phyloP scores from a whole-genome alignment of 2,888 invertebrate species.

The Brachypalpus laphriformis region DNA sequence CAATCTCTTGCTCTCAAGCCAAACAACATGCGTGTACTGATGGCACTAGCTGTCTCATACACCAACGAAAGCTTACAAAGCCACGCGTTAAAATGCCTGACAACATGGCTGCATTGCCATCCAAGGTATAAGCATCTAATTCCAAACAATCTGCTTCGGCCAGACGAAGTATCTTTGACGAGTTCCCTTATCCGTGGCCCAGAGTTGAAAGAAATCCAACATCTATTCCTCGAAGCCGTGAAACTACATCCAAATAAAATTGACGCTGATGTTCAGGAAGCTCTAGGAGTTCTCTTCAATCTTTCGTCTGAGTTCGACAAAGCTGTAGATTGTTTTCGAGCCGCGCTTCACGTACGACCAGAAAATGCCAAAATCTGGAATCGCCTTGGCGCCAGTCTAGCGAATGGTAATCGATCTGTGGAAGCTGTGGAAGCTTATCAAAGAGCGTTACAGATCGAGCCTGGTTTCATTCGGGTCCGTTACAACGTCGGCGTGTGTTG shows the following conservation, averaged over 20 bases:
- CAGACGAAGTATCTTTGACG: slow-evolving; percentile 79
- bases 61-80: slow-evolving; percentile 97
- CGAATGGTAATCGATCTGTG: slow-evolving; percentile 96
- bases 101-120: slow-evolving; percentile 90
- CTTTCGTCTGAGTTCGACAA: slow-evolving; percentile 96
- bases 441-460: slow-evolving; percentile 93
- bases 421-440: slow-evolving; percentile 98
- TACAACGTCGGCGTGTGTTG: slow-evolving; percentile 99
- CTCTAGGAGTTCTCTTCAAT: slow-evolving; percentile 97
- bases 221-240: slow-evolving; percentile 91
- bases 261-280: slow-evolving; percentile 96
- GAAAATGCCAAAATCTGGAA: slow-evolving; percentile 97
- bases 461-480: slow-evolving; percentile 97
- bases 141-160: slow-evolving; percentile 83
- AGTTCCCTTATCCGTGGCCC: slow-evolving; percentile 83
- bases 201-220: slow-evolving; percentile 86
- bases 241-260: slow-evolving; percentile 88
- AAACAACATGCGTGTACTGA: slow-evolving; percentile 91
- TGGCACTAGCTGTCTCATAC: slow-evolving; percentile 96
- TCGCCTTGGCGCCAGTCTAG: slow-evolving; percentile 97
- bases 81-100: slow-evolving; percentile 92
- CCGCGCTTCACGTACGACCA: slow-evolving; percentile 91
- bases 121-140: slow-evolving; percentile 91
- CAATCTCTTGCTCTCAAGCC: slow-evolving; percentile 92
- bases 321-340: slow-evolving; percentile 97